Base-by-base conservation (phyloP, 2,888 invertebrate species). In the Cancer borealis region DNA sequence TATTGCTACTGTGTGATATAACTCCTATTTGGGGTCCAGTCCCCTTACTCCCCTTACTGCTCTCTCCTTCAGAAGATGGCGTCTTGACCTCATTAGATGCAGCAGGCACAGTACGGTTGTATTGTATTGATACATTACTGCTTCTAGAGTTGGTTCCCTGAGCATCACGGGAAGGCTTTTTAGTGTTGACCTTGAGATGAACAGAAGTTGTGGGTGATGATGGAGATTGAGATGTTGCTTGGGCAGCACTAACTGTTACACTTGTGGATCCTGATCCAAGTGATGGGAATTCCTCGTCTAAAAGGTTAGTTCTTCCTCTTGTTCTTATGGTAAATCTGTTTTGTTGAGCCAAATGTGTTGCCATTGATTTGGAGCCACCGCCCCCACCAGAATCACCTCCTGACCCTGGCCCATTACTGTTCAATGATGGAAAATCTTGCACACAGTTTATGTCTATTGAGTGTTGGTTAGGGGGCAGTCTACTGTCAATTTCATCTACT, bases 241-340 rank as follows among this genome's bases (percentile, higher is more conserved):
- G 79, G 0, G 94, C 94, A n/a, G 91, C 92, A 47, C 93, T 93
- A 47, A 93, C 94, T 47, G 94, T 94, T 14, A 95, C 95, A 60
- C 95, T 95, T 14, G 94, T 95, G 39, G 95, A 94, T 89, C 96
- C 96, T 60, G 95, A 94, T 89, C 73, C 8, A 49, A 96, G 96
- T 3, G 96, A 96, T 30, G 97, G 96, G 96, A 96, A 96, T 93
- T 97, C 96, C 79, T 96, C 96, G 92, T 95, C 92, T 45, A 84
- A 30, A 39, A 92, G 39, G 47, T 39, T 92, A n/a, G 87, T 92
- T n/a, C 91, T 92, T 3, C 95, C 95, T 39, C 92, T 96, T 91
- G 96, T 96, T 45, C 96, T 96, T 5, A 96, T 96, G 49, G 96
- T 96, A 95, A 96, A 96, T 46, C 96, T 96, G 93, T 96, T 96